Conservation (phyloP, 1,140 invertebrate species). For the Nomia melanderi region DNA sequence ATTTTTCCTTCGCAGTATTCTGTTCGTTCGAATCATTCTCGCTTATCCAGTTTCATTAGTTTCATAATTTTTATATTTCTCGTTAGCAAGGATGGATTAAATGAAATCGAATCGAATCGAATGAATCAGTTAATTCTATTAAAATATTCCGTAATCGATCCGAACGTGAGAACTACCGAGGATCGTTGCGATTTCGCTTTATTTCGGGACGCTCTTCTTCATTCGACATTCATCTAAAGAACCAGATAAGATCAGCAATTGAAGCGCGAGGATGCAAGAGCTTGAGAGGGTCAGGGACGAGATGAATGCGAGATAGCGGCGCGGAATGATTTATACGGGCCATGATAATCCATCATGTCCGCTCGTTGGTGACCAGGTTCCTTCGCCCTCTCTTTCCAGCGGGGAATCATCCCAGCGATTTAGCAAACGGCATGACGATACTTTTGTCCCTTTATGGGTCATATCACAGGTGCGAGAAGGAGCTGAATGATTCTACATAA, state of each 20-base stretch:
- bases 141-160: too few species aligned
- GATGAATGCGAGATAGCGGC: constrained; percentile 30
- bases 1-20: too few species aligned
- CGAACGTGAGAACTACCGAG: too few species aligned
- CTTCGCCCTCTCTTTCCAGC: constrained; percentile 2
- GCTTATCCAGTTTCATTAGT: too few species aligned
- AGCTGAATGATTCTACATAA: constrained; percentile 15
- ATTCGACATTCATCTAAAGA: constrained; percentile 13
- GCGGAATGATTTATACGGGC: constrained; percentile 47
- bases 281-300: not conserved
- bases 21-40: too few species aligned
- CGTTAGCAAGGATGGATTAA: too few species aligned
- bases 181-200: not conserved
- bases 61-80: too few species aligned
- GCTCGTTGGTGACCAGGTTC: constrained; percentile 19
- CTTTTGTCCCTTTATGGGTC: constrained; percentile 36
- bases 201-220: not conserved
- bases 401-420: constrained; percentile 44
- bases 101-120: too few species aligned
- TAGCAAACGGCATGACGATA: constrained; percentile 44
- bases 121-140: too few species aligned
- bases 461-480: constrained; percentile 23
- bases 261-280: not conserved
- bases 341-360: constrained; percentile 50
- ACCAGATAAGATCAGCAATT: not conserved